Conservation (phyloP, 2,113 vertebrate species). For the Dendropsophus ebraccatus region DNA sequence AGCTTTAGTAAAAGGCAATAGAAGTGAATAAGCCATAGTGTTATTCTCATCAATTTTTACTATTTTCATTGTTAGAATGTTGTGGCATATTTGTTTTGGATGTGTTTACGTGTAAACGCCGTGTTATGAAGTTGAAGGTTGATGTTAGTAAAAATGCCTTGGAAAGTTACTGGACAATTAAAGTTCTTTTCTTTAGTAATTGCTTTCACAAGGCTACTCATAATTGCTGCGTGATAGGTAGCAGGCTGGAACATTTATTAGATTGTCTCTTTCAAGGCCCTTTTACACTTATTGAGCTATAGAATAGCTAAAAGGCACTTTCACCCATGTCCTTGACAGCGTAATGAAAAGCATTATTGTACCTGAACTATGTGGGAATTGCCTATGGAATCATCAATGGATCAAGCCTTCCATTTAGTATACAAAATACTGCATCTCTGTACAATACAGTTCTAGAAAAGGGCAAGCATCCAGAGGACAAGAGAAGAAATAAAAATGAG, state of each 20-base stretch:
- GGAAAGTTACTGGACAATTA: neutral
- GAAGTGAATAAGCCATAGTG: no score
- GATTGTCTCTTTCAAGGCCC: neutral
- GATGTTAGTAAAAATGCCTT: neutral
- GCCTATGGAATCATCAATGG: neutral
- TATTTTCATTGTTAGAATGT: no score
- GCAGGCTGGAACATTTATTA: neutral
- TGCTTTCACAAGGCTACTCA: neutral
- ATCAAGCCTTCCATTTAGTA: neutral
- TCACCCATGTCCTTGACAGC: neutral
- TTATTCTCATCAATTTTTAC: no score
- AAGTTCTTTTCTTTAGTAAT: neutral
- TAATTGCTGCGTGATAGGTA: neutral
- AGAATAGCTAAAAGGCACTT: slow-evolving; percentile 36
- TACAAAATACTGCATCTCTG: neutral
- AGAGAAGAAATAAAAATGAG: neutral
- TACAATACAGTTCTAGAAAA: neutral
- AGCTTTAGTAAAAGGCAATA: no score
- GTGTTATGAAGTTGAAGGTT: neutral
- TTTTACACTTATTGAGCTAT: slow-evolving; percentile 9
- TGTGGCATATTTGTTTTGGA: no score
- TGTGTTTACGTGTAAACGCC: no score
- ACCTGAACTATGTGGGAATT: neutral
- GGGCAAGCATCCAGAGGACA: neutral
- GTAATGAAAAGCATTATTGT: slow-evolving; percentile 5